These are phyloP conservation scores for Drosophila meridiana DNA, from an alignment of 2,888 invertebrate species.

Conservation along the genomic window DNA sequence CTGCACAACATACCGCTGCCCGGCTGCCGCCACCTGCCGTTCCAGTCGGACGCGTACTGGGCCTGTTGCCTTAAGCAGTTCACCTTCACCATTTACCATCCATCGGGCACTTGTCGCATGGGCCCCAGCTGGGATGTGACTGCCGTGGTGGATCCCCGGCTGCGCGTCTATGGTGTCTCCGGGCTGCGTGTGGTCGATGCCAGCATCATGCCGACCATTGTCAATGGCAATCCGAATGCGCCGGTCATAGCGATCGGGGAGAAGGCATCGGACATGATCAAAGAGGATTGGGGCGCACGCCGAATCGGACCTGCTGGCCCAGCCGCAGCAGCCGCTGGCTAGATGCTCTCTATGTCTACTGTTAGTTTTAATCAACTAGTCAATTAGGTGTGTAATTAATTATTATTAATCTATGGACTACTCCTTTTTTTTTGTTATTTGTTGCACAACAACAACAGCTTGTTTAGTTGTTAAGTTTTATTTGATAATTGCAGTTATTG, in stretches of 20 bases:
- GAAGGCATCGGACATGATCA: conserved; percentile 95
- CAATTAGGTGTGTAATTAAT: conserved; percentile 61
- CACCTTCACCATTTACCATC: conserved; percentile 94
- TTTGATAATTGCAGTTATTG: conserved; percentile 14
- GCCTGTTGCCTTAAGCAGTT: conserved; percentile 93
- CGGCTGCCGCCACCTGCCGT: conserved; percentile 90
- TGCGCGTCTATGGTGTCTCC: conserved; percentile 91
- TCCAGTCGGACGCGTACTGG: conserved; percentile 94
- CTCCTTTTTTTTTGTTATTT: conserved; percentile 14
- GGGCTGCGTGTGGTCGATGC: conserved; percentile 93
- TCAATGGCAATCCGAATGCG: conserved; percentile 96
- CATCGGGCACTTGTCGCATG: conserved; percentile 94
- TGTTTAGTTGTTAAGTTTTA: conserved; percentile 17
- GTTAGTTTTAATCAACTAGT: conserved; percentile 67
- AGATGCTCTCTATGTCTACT: conserved; percentile 26
- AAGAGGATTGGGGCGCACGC: conserved; percentile 91
- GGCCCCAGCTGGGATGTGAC: conserved; percentile 90
- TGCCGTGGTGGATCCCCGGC: conserved; percentile 92
- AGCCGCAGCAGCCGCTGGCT: conserved; percentile 19
- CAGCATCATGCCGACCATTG: conserved; percentile 94
- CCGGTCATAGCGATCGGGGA: conserved; percentile 96
- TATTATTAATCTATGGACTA: conserved; percentile 21
- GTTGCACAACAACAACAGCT: conserved; percentile 18
- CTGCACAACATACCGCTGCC: conserved; percentile 93
- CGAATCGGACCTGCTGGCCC: conserved; percentile 4